Conservation (phyloP, 2,113 vertebrate species). For the Campylorhamphus procurvoides region DNA sequence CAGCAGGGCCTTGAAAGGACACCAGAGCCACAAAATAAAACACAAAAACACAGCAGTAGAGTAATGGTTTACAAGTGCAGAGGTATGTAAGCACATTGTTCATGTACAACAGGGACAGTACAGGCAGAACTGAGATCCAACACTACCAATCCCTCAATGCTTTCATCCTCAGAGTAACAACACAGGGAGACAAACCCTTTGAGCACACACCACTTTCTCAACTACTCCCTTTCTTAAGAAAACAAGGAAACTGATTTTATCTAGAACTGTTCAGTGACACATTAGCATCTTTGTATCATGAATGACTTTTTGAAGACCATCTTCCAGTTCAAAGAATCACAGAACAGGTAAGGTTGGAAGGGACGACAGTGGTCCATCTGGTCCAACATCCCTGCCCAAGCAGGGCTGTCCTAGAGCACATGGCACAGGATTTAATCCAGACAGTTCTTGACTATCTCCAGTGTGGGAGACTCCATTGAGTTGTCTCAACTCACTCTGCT, state of each 20-base stretch:
- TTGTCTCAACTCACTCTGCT: not conserved
- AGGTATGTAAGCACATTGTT: not conserved
- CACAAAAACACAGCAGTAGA: not conserved
- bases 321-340: not conserved
- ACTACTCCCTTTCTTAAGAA: not conserved
- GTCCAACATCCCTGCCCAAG: not conserved
- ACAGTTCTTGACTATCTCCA: not conserved
- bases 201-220: accelerated
- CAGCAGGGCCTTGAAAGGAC: not conserved
- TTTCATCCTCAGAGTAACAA: not conserved
- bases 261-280: not conserved
- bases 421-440: not conserved
- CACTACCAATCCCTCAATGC: not conserved
- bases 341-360: not conserved
- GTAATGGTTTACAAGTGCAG: not conserved
- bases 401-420: not conserved
- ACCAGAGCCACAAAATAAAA: not conserved
- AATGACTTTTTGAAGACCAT: not conserved
- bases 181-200: not conserved
- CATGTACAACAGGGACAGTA: not conserved
- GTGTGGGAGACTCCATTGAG: not conserved
- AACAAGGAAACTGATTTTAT: not conserved
- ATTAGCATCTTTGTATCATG: not conserved
- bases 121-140: not conserved
- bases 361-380: not conserved